Evolutionary conservation across 1,140 invertebrate species (phyloP), one percentile per base, ranked within the genome.

Genomic region (Gryllus bimaculatus): DNA sequence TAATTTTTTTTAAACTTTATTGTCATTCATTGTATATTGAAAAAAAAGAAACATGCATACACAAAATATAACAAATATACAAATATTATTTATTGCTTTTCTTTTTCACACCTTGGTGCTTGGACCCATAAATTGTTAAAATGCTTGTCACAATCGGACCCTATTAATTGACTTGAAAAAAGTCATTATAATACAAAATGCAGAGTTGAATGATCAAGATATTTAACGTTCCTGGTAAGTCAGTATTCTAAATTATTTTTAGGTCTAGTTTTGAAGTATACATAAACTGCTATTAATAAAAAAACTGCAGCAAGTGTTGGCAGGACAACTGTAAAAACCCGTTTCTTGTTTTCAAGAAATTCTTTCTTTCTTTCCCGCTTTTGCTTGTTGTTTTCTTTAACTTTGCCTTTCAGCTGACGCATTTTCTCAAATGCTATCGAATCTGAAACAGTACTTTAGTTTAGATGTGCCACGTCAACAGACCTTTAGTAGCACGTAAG

Each of bases 351-450:
- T 84, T 94, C 91, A 8, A 92, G 85, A 82, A 94, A 94, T 81
- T 95, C 94, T 84, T 92, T 92, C 85, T 93, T 94, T 47, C 93
- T 87, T 82, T 95, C 92, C 79, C 92, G 91, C 83, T 93, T 94
- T 84, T 96, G 93, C 84, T 92, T 93, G n/a, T 91, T 90, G 0
- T 91, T 93, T 87, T 95, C 93, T 86, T 95, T 95, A 47, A 91
- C 90, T 85, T 92, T 92, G 78, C 92, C 91, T 85, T 94, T 95
- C 39, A 94, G 86, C 83, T 94, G 93, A 76, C 92, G 89, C 93
- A 94, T 94, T 81, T 84, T 83, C 77, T 74, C 79, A 84, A 75
- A 73, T 8, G 26, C 75, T 13, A 18, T 18, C 75, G 18, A 47
- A 78, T 74, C 79, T 80, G 47, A 47, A 80, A 79, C 54, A 66